Evolutionary conservation across 2,888 invertebrate genomes (phyloP), one percentile per base, ranked within the genome.

Genomic region (Drosophila setosimentum): DNA sequence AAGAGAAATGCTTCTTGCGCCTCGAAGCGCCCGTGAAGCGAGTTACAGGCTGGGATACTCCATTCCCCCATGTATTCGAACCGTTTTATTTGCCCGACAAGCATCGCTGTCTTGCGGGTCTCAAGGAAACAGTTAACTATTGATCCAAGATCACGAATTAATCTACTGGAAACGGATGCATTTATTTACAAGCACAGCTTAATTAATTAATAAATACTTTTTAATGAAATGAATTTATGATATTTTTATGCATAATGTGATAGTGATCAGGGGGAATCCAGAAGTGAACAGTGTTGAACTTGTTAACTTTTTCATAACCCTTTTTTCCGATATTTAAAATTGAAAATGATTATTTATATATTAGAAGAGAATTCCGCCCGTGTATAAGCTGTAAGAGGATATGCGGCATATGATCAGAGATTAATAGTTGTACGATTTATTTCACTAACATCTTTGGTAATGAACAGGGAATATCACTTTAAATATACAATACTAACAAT

Each of bases 1-100:
- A 99, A 95, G 96, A 97, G 91, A 96, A 97, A 87, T 99, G 99
- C 92, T 99, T 99, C 94, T 94, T 99, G 49, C 95, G 97, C 92
- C 94, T 99, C 82, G 99, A 99, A 93, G 98, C 99, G 1, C 99
- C 99, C 0, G 94, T 99, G 18, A 94, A 95, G 51, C 95, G 99
- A 78, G 97, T 98, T 55, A 95, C 98, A 30, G 93, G 99, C 16
- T 98, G 98, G 95, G 99, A 99, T 94, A 97, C 98, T 3, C 99
- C 99, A 16, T 99, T 99, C 94, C 98, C 99, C 7, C 98, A 98
- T 93, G 95, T 98, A 55, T 99, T 96, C 93, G 99, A 99, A 93
- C 97, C 97, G 0, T 98, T 99, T 94, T 99, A 99, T 94, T 93
- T 99, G 80, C 99, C 99, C 1, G 97, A 97, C 93, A 98, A 97